Evolutionary conservation across 2,797 vertebrate genomes (phyloP), one percentile per base, ranked within the genome.

Genomic region (Rhinogobio ventralis): DNA sequence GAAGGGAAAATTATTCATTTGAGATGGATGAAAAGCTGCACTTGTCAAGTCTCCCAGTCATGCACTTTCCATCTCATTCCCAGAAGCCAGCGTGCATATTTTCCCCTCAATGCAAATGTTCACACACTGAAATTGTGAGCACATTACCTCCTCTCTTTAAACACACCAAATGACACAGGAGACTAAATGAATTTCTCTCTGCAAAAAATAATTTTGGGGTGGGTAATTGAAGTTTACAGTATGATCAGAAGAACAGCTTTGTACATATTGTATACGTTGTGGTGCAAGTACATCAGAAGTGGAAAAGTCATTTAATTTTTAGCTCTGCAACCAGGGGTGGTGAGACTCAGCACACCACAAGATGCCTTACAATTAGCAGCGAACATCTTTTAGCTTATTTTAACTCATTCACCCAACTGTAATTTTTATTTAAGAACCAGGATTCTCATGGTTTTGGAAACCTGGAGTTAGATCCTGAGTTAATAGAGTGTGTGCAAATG

Each of bases 1-100:
- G 92, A 95, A 95, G 94, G 93, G 93, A 94, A 95, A 95, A 95
- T 95, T 94, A 95, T 95, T 95, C 94, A 95, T 95, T 95, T 94
- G 93, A 94, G 95, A 95, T 94, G 93, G 93, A 95, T 95, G 95
- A 95, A 95, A 90, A 95, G 94, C 94, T 93, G 93, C 93, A 95
- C 95, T 95, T 95, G 94, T 96, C 94, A 95, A 95, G 93, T 93
- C 93, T 94, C 94, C 94, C 94, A 94, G 95, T 95, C 94, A 93
- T 95, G 94, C 93, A 94, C 94, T 94, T 95, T 94, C 95, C 93
- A 94, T 95, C 95, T 94, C 93, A 94, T 95, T 95, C 94, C 93
- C 93, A 93, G 90, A 93, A 90, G 94, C 93, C 93, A 91, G 92
- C 92, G 91, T 93, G 94, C 93, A 94, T 93, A 94, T 94, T 94